Conservation (phyloP, 2,113 vertebrate species). For the Vireo altiloquus region DNA sequence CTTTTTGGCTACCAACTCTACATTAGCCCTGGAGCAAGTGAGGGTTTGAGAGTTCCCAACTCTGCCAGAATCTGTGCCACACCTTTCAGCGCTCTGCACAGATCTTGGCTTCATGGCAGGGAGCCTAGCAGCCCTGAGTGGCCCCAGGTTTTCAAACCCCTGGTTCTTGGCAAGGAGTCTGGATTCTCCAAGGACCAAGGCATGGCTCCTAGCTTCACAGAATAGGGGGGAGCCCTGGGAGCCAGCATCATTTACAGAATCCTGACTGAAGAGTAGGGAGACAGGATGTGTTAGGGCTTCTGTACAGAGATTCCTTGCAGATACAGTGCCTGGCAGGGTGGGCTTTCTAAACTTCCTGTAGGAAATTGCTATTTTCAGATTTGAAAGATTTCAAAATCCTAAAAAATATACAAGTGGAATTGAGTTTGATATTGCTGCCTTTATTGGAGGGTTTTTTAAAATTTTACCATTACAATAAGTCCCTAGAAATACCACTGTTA, state of each 20-base stretch:
- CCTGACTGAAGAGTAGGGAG: neutral
- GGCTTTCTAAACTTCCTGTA: neutral
- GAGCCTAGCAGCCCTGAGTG: neutral
- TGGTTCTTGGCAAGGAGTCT: neutral
- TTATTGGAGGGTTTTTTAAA: accelerated
- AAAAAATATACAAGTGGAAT: neutral
- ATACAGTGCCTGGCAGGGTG: neutral
- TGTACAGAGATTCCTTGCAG: neutral
- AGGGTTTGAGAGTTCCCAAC: neutral
- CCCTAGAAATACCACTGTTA: neutral
- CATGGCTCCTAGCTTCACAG: neutral
- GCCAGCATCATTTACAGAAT: neutral
- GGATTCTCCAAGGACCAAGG: neutral
- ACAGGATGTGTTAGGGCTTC: neutral
- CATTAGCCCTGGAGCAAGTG: neutral
- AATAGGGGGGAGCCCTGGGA: neutral
- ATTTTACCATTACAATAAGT: neutral
- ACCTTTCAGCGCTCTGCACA: constrained; percentile 1
- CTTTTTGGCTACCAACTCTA: constrained; percentile 7
- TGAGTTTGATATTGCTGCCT: neutral
- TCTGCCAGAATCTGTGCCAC: constrained; percentile 22
- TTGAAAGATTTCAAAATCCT: neutral
- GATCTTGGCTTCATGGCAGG: neutral
- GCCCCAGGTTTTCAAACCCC: constrained; percentile 25
- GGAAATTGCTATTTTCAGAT: neutral